Conservation (phyloP, 2,888 invertebrate species). For the Subacronicta megacephala region DNA sequence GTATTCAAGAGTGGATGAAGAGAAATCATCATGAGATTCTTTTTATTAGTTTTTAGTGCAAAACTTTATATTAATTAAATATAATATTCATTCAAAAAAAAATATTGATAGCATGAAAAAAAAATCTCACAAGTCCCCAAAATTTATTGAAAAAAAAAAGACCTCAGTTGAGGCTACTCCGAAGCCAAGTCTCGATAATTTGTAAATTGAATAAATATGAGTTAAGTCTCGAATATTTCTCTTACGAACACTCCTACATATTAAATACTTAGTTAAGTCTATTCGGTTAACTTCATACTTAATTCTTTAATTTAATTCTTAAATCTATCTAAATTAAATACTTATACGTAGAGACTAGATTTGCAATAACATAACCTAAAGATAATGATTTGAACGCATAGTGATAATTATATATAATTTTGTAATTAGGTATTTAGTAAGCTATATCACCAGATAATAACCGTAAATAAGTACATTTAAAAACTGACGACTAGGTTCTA, state of each 20-base stretch:
- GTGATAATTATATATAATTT: too few species aligned
- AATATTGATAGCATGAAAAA: too few species aligned
- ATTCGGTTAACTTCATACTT: slow-evolving; percentile 52
- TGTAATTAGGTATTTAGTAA: too few species aligned
- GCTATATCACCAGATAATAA: too few species aligned
- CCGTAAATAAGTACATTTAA: too few species aligned
- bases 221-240: slow-evolving; percentile 43
- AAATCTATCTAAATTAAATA: slow-evolving; percentile 8
- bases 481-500: too few species aligned
- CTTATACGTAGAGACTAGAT: slow-evolving; percentile 21
- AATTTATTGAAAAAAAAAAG: slow-evolving; percentile 54
- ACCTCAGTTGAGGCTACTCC: slow-evolving; percentile 26
- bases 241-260: slow-evolving; percentile 40
- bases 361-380: slow-evolving; percentile 13
- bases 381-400: background rate
- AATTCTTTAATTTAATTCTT: slow-evolving; percentile 37
- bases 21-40: slow-evolving; percentile 9
- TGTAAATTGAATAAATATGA: slow-evolving; percentile 49
- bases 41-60: background rate
- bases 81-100: too few species aligned
- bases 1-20: slow-evolving; percentile 36
- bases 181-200: slow-evolving; percentile 41
- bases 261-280: slow-evolving; percentile 32
- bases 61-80: too few species aligned
- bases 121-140: too few species aligned